Evolutionary conservation across 2,797 vertebrate species (phyloP).

Genomic region (Sebastes diaconus): DNA sequence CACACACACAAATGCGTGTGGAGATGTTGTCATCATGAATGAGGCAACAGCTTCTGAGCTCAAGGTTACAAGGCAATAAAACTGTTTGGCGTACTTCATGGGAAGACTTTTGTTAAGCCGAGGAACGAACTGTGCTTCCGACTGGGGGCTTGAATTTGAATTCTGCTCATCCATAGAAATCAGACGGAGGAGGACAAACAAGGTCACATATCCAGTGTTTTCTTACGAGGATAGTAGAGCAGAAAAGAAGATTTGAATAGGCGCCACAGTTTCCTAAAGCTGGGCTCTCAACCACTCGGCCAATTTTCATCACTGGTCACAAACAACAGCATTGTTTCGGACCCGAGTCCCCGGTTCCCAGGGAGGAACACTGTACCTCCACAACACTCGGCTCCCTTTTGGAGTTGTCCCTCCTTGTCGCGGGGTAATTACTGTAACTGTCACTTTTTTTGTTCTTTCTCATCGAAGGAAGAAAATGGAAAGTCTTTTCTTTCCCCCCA

Average conservation of each 20-base stretch:
- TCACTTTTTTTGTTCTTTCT: constrained; percentile 87
- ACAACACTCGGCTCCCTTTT: constrained; percentile 74
- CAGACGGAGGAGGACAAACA: constrained; percentile 66
- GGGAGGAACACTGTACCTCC: constrained; percentile 80
- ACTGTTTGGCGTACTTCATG: constrained; percentile 73
- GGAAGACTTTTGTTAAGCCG: constrained; percentile 69
- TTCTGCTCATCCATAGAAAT: constrained; percentile 67
- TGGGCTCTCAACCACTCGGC: constrained; percentile 68
- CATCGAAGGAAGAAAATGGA: constrained; percentile 83
- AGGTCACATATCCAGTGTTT: constrained; percentile 74
- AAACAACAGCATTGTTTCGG: constrained; percentile 79
- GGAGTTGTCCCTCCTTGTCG: constrained; percentile 77
- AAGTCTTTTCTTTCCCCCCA: constrained; percentile 70
- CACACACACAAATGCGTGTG: constrained; percentile 28
- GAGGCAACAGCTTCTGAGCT: constrained; percentile 73
- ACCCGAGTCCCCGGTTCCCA: constrained; percentile 76
- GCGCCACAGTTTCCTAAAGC: constrained; percentile 64
- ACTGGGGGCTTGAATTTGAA: constrained; percentile 58
- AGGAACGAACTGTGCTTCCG: constrained; percentile 66
- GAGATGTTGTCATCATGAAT: constrained; percentile 70
- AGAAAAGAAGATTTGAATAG: constrained; percentile 74
- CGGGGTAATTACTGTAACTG: constrained; percentile 85
- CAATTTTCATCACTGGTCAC: constrained; percentile 75
- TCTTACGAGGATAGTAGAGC: constrained; percentile 65
- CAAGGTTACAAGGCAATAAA: constrained; percentile 79